These are phyloP conservation scores for Syrrhaptes paradoxus DNA, from an alignment of 2,113 vertebrate genomes.

Conservation along the genomic window DNA sequence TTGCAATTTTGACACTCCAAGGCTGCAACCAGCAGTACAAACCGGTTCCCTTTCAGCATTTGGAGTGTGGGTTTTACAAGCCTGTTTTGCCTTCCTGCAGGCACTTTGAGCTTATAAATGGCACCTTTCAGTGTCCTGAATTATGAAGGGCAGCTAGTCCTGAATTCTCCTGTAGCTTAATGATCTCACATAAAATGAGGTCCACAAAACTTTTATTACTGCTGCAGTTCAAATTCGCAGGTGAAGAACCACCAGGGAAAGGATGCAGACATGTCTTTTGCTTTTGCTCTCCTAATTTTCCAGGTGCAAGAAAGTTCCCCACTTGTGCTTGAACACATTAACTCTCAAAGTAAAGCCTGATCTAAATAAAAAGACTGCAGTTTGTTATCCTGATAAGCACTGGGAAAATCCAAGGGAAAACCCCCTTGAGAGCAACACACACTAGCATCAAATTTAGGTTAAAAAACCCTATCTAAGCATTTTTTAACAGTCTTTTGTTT, in stretches of 20 bases:
- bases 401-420: not conserved
- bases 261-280: slow-evolving; percentile 50
- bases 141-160: slow-evolving; percentile 72
- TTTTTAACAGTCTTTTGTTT: not conserved
- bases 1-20: slow-evolving; percentile 48
- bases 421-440: not conserved
- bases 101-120: slow-evolving; percentile 75
- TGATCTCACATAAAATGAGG: slow-evolving; percentile 77
- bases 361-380: slow-evolving; percentile 7
- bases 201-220: slow-evolving; percentile 74
- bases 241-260: slow-evolving; percentile 76
- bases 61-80: slow-evolving; percentile 71
- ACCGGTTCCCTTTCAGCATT: slow-evolving; percentile 31
- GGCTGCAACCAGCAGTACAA: slow-evolving; percentile 40
- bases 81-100: slow-evolving; percentile 72
- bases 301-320: slow-evolving; percentile 55
- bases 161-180: slow-evolving; percentile 77
- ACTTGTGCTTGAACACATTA: slow-evolving; percentile 44
- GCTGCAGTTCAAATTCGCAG: slow-evolving; percentile 49
- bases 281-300: slow-evolving; percentile 62
- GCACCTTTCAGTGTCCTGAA: slow-evolving; percentile 76
- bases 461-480: not conserved
- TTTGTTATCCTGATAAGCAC: not conserved
- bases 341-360: slow-evolving; percentile 24
- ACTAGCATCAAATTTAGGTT: not conserved